phyloP scores from a whole-genome alignment of 2,797 vertebrate species.

The Thalassophryne amazonica region DNA sequence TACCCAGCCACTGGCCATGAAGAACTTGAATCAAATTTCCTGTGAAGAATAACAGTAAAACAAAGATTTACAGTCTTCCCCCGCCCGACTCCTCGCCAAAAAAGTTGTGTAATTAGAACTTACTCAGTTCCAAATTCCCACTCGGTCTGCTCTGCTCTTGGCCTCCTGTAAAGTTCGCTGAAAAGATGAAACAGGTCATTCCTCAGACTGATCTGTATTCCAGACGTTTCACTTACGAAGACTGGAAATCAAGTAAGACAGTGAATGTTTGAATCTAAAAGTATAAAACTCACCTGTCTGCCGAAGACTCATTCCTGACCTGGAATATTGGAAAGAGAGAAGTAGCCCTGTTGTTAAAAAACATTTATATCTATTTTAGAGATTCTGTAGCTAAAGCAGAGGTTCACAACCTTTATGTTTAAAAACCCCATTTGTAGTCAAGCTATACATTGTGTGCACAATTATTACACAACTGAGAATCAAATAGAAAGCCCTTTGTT shows the following conservation, averaged over 20 bases:
- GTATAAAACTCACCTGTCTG: constrained; percentile 49
- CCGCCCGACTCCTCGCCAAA: neutral
- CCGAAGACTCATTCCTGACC: constrained; percentile 28
- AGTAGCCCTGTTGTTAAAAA: no score
- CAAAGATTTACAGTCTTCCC: no score
- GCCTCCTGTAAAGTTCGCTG: constrained; percentile 46
- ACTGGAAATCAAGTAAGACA: no score
- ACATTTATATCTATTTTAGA: no score
- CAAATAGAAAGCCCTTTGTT: no score
- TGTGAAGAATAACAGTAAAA: constrained; percentile 8
- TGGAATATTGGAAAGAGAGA: constrained; percentile 24
- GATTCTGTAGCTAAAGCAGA: no score
- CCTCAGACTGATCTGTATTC: neutral
- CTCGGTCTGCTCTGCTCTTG: constrained; percentile 39
- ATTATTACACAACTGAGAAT: no score
- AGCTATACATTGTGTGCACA: no score
- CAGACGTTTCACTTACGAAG: no score
- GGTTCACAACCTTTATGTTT: no score
- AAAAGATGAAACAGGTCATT: neutral
- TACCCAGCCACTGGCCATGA: constrained; percentile 23
- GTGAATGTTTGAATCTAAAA: neutral
- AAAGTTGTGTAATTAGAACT: constrained; percentile 1
- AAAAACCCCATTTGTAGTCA: no score
- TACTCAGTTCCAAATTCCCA: constrained; percentile 47
- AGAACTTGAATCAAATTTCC: constrained; percentile 41